phyloP scores from a whole-genome alignment of 92 coral and sea anemone genomes.

The Epizoanthus stellaris region DNA sequence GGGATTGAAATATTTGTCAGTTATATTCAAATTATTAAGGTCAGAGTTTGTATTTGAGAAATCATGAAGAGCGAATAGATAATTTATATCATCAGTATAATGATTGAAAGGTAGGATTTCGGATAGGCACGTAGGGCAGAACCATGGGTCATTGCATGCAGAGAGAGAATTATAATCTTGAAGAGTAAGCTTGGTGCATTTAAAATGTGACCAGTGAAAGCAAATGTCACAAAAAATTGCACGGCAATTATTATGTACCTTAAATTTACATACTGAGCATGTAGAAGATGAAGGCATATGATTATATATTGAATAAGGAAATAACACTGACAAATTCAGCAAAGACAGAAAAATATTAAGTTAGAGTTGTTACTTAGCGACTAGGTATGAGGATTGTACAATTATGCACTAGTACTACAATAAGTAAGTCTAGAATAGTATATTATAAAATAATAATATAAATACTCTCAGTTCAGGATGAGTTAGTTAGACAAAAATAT shows the following conservation, averaged over 20 bases:
- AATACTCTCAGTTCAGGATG: constrained; percentile 37
- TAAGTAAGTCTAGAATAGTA: constrained; percentile 3
- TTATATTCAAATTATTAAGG: constrained; percentile 37
- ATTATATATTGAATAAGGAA: constrained; percentile 9
- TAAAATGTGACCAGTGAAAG: constrained; percentile 60
- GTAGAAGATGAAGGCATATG: constrained; percentile 33
- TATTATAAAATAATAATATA: constrained; percentile 12
- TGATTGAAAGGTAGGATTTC: constrained; percentile 52
- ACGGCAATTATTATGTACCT: constrained; percentile 52
- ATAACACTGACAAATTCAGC: neutral
- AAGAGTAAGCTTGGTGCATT: constrained; percentile 55
- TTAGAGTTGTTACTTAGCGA: no score
- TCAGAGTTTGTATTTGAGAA: constrained; percentile 41
- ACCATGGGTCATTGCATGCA: constrained; percentile 55
- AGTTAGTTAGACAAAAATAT: constrained; percentile 30
- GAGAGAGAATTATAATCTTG: constrained; percentile 48
- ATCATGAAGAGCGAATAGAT: constrained; percentile 39
- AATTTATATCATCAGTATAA: constrained; percentile 41
- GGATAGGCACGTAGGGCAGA: constrained; percentile 49
- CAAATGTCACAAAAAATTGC: constrained; percentile 58
- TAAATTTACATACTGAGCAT: constrained; percentile 54
- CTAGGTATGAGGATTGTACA: neutral
- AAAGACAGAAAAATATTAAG: no score
- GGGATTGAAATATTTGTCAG: constrained; percentile 50
- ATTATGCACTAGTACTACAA: constrained; percentile 10